Conservation (phyloP, 2,113 vertebrate genomes). For the Ascaphus truei region DNA sequence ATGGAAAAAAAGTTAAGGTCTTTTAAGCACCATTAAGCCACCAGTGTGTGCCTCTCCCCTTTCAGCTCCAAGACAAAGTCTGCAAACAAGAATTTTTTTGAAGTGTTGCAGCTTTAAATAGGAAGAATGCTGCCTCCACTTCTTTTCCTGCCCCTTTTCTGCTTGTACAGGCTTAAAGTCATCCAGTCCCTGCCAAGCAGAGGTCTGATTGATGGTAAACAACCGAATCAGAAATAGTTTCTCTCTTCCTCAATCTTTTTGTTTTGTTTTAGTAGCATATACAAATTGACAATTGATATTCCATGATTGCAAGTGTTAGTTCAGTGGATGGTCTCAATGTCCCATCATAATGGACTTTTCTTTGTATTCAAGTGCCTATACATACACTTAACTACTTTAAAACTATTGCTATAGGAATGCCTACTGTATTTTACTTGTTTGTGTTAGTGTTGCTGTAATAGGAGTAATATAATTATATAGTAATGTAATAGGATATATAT, state of each 20-base stretch:
- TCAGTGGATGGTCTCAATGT: too few species aligned
- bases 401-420: too few species aligned
- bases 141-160: conserved; percentile 76
- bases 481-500: too few species aligned
- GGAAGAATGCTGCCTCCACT: conserved; percentile 76
- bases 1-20: conserved; percentile 39
- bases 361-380: too few species aligned
- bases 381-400: too few species aligned
- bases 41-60: conserved; percentile 43
- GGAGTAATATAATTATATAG: too few species aligned
- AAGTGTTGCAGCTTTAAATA: conserved; percentile 78
- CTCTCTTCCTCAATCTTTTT: conserved; percentile 51
- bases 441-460: too few species aligned
- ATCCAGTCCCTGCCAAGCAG: conserved; percentile 75
- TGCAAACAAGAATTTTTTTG: conserved; percentile 63
- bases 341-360: too few species aligned
- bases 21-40: conserved; percentile 54
- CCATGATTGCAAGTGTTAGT: neutral
- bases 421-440: too few species aligned
- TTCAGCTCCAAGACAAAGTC: conserved; percentile 56
- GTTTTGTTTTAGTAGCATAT: conserved; percentile 3
- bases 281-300: neutral
- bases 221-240: conserved; percentile 68
- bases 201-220: conserved; percentile 74
- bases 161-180: conserved; percentile 63